phyloP scores from a whole-genome alignment of 2,797 vertebrate genomes.

The Clamator glandarius region DNA sequence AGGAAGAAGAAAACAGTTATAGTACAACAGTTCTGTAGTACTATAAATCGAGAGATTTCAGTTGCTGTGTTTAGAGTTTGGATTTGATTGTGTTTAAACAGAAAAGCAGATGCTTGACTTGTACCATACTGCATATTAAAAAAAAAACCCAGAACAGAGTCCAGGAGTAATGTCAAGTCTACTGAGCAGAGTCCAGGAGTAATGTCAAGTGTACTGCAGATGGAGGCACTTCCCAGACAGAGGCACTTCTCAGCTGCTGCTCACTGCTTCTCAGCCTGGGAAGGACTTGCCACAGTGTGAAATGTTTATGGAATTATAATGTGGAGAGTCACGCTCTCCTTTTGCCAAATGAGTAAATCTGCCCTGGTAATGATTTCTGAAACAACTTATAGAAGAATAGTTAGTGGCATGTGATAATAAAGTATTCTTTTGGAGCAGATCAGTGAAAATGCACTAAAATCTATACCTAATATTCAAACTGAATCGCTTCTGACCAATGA shows the following conservation, averaged over 20 bases:
- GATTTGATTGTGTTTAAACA: background rate
- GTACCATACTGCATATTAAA: background rate
- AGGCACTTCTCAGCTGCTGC: background rate
- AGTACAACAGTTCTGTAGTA: background rate
- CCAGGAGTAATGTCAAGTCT: background rate
- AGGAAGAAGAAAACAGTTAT: background rate
- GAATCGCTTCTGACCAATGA: background rate
- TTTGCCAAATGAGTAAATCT: background rate
- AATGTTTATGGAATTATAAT: background rate
- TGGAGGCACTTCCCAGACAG: background rate
- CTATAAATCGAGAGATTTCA: background rate
- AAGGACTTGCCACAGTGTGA: background rate
- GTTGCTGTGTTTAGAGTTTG: background rate
- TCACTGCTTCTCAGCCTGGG: background rate
- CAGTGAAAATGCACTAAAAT: background rate
- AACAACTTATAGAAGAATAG: background rate
- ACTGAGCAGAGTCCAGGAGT: background rate
- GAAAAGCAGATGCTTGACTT: background rate
- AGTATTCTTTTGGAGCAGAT: background rate
- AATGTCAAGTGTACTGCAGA: background rate
- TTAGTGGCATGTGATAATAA: background rate
- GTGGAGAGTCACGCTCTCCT: background rate
- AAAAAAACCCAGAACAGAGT: background rate
- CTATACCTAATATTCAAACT: background rate
- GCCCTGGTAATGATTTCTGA: background rate